Percentiles rank a stretch among this genome's conserved stretches.
phyloP scores from a whole-genome alignment of 2,113 vertebrate species.

The Eira barbara region DNA sequence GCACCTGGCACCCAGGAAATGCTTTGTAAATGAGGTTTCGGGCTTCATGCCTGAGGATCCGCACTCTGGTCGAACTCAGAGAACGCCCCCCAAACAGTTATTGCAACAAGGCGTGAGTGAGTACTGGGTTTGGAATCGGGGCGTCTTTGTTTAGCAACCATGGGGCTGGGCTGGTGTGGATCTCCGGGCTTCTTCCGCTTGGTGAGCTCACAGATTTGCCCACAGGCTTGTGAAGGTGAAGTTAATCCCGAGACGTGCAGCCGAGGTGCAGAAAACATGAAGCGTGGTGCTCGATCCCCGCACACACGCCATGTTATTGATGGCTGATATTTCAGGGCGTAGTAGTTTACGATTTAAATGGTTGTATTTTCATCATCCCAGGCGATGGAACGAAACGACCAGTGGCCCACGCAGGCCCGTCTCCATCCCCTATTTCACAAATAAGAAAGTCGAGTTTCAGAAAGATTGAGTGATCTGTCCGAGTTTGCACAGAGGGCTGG shows the following conservation, averaged over 20 bases:
- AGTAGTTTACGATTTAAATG: background rate
- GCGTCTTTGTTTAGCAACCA: fast-evolving
- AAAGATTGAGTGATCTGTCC: background rate
- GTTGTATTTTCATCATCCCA: background rate
- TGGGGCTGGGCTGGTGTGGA: fast-evolving
- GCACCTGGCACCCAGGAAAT: too few relatives aligned
- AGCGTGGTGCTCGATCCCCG: background rate
- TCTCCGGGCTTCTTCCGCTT: background rate
- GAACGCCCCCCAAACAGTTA: fast-evolving
- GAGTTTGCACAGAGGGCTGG: background rate
- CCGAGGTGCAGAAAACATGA: background rate
- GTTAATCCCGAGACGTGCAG: background rate
- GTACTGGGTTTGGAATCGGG: background rate
- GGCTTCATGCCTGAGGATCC: background rate
- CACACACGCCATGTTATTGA: background rate
- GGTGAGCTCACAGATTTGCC: background rate
- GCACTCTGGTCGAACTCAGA: fast-evolving
- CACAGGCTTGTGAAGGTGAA: background rate
- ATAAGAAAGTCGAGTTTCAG: background rate
- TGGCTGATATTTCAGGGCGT: background rate
- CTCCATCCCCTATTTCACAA: background rate
- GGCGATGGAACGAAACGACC: background rate
- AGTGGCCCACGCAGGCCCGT: background rate
- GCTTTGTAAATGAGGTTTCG: background rate
- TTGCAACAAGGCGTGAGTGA: background rate